Evolutionary conservation across 2,113 vertebrate genomes (phyloP).

Genomic region (Odocoileus hemionus): DNA sequence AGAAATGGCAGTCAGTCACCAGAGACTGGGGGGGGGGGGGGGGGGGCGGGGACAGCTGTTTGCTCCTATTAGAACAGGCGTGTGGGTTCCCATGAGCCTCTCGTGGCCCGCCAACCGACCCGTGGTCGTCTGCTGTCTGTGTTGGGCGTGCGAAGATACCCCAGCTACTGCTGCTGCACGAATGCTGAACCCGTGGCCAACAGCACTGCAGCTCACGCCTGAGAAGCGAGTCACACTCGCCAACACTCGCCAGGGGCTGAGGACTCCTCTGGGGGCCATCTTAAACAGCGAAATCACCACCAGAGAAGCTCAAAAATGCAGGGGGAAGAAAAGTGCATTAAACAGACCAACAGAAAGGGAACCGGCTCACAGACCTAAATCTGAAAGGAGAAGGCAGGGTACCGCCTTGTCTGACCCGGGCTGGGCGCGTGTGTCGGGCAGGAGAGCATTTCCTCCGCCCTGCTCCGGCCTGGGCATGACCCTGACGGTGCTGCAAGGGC

Average conservation of each 20-base stretch:
- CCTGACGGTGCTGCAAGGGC: rapidly evolving
- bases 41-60: background rate
- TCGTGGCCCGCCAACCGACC: background rate
- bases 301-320: background rate
- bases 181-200: background rate
- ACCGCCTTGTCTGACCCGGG: rapidly evolving
- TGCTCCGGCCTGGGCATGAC: rapidly evolving
- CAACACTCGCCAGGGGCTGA: background rate
- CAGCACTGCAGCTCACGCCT: background rate
- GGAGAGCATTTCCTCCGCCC: rapidly evolving
- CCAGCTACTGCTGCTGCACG: rapidly evolving
- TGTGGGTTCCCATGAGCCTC: background rate
- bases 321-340: background rate
- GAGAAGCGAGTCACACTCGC: background rate
- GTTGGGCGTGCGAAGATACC: background rate
- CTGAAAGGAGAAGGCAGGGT: background rate
- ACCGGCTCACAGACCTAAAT: rapidly evolving
- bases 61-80: background rate
- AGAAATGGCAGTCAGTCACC: rapidly evolving
- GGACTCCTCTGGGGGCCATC: background rate
- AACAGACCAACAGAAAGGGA: background rate
- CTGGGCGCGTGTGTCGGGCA: rapidly evolving
- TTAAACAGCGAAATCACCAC: background rate
- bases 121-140: rapidly evolving
- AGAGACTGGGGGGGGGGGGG: no score